Evolutionary conservation across 2,888 invertebrate genomes (phyloP).

Genomic region (Portevinia maculata): DNA sequence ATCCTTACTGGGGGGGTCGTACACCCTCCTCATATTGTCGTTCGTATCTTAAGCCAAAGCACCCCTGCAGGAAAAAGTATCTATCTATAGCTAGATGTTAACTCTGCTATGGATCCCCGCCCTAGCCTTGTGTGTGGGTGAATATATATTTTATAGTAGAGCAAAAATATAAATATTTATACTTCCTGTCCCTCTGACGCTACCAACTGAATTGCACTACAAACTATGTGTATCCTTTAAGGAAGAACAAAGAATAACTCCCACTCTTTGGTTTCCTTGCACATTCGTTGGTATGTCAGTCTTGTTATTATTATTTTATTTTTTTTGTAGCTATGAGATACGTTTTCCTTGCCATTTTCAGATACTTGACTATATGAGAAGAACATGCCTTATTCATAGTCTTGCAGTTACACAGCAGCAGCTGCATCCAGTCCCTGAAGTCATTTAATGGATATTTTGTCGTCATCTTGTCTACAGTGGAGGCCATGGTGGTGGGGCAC

Average conservation of each 20-base stretch:
- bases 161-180: constrained; percentile 72
- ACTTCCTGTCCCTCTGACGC: constrained; percentile 26
- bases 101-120: constrained; percentile 29
- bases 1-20: constrained; percentile 29
- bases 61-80: constrained; percentile 19
- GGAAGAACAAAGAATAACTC: constrained; percentile 63
- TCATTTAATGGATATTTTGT: constrained; percentile 71
- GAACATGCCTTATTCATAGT: constrained; percentile 33
- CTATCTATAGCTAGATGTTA: constrained; percentile 7
- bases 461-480: constrained; percentile 71
- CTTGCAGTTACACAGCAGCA: constrained; percentile 16
- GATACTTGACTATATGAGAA: constrained; percentile 43
- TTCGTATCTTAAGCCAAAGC: constrained; percentile 26
- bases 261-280: constrained; percentile 46
- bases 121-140: not conserved
- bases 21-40: not conserved
- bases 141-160: constrained; percentile 50
- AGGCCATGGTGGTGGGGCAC: constrained; percentile 35
- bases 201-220: constrained; percentile 36
- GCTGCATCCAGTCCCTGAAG: constrained; percentile 61
- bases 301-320: constrained; percentile 11
- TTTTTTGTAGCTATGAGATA: constrained; percentile 11
- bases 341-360: constrained; percentile 60
- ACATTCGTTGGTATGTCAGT: constrained; percentile 36
- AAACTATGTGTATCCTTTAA: constrained; percentile 51